These are phyloP conservation scores for Meteorus colon DNA, from an alignment of 2,888 invertebrate species.

Conservation along the genomic window DNA sequence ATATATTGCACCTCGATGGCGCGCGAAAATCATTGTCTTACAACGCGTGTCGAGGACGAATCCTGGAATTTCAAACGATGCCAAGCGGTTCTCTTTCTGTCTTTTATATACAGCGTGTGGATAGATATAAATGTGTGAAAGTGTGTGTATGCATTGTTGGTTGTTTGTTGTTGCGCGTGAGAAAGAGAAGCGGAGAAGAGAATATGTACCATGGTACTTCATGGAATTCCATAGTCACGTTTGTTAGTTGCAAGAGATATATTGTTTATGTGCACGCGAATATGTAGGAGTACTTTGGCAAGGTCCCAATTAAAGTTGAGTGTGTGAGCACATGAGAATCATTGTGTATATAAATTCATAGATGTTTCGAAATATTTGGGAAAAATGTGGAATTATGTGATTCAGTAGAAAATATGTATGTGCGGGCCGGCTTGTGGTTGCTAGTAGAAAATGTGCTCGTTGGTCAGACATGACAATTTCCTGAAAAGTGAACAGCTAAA, in stretches of 20 bases:
- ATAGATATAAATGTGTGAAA: background rate
- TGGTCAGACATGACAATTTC: background rate
- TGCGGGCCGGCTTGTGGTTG: too few relatives aligned
- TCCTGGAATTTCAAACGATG: constrained; percentile 53
- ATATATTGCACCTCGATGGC: background rate
- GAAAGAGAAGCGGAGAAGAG: constrained; percentile 54
- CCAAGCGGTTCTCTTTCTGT: constrained; percentile 26
- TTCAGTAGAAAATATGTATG: too few relatives aligned
- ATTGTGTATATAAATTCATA: background rate
- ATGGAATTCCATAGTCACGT: constrained; percentile 61
- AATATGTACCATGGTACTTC: constrained; percentile 46
- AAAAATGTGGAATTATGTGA: background rate
- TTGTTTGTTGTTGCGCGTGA: constrained; percentile 53
- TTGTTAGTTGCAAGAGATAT: constrained; percentile 59
- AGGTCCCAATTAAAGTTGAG: too few relatives aligned
- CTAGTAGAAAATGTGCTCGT: background rate
- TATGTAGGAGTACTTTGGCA: constrained; percentile 3
- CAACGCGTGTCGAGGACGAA: constrained; percentile 47
- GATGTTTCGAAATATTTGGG: too few relatives aligned
- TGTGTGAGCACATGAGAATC: too few relatives aligned
- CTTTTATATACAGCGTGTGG: background rate
- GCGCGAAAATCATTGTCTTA: background rate
- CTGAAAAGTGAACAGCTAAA: background rate
- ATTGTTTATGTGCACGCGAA: constrained; percentile 59
- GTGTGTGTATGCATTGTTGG: too few relatives aligned